A percentile compares a stretch with the other conserved stretches of the same genome.
phyloP scores from a whole-genome alignment of 1,140 invertebrate genomes.

The Papilio dardanus region DNA sequence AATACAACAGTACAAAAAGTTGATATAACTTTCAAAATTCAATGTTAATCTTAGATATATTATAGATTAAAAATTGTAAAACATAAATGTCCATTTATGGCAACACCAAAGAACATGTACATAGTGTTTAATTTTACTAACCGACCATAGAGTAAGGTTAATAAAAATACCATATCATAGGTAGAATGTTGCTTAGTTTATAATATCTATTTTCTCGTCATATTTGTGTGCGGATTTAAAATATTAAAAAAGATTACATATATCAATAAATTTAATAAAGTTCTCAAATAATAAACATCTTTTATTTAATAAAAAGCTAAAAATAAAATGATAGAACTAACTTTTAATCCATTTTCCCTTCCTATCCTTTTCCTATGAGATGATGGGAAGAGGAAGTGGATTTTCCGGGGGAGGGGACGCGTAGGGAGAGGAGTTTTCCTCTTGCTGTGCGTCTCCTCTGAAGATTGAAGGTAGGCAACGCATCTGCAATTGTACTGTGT shows the following conservation, averaged over 20 bases:
- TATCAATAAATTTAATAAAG: background rate
- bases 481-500: too few relatives aligned
- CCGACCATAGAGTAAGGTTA: slow-evolving; percentile 27
- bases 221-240: slow-evolving; percentile 1
- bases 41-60: background rate
- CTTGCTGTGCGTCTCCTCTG: too few relatives aligned
- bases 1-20: slow-evolving; percentile 20
- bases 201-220: slow-evolving; percentile 22
- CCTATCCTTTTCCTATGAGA: too few relatives aligned
- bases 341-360: too few relatives aligned
- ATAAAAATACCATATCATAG: slow-evolving; percentile 29
- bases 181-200: slow-evolving; percentile 23
- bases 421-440: too few relatives aligned
- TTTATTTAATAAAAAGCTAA: slow-evolving; percentile 16
- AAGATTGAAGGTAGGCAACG: too few relatives aligned
- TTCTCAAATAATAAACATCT: background rate
- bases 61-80: background rate
- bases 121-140: slow-evolving; percentile 5
- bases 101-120: slow-evolving; percentile 30
- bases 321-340: too few relatives aligned
- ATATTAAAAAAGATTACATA: background rate
- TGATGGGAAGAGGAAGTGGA: too few relatives aligned
- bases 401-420: too few relatives aligned
- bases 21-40: background rate
- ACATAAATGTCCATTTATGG: slow-evolving; percentile 1